Conservation (phyloP, 2,797 vertebrate species). For the Fringilla coelebs region DNA sequence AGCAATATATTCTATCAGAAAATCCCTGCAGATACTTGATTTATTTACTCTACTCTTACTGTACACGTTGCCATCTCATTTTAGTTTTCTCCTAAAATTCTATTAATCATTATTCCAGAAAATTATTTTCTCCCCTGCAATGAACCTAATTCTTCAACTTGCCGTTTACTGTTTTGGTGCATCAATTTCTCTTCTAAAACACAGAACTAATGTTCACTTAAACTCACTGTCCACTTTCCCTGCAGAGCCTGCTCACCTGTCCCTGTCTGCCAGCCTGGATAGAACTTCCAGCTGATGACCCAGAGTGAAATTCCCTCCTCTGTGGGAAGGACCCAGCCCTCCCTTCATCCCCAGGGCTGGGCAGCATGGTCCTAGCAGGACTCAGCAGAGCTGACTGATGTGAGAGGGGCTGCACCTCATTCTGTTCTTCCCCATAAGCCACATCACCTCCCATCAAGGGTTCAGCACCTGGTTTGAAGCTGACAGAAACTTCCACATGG, state of each 20-base stretch:
- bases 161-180: neutral
- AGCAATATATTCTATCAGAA: neutral
- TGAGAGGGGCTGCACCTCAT: neutral
- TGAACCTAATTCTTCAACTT: neutral
- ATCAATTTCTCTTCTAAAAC: neutral
- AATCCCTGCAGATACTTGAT: neutral
- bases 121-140: neutral
- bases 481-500: neutral
- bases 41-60: neutral
- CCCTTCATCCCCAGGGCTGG: neutral
- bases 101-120: neutral
- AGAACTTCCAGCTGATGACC: neutral
- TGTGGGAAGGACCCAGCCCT: too few relatives aligned
- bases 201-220: neutral
- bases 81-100: neutral
- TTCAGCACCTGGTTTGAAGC: neutral
- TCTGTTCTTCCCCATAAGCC: neutral
- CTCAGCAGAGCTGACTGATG: neutral
- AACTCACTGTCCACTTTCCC: neutral
- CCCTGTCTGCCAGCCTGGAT: neutral
- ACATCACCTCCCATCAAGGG: accelerated
- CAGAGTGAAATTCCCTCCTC: neutral
- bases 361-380: neutral
- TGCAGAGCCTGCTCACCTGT: neutral
- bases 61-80: neutral